Base-by-base conservation (phyloP, 2,888 invertebrate species). In the Endotricha flammealis region DNA sequence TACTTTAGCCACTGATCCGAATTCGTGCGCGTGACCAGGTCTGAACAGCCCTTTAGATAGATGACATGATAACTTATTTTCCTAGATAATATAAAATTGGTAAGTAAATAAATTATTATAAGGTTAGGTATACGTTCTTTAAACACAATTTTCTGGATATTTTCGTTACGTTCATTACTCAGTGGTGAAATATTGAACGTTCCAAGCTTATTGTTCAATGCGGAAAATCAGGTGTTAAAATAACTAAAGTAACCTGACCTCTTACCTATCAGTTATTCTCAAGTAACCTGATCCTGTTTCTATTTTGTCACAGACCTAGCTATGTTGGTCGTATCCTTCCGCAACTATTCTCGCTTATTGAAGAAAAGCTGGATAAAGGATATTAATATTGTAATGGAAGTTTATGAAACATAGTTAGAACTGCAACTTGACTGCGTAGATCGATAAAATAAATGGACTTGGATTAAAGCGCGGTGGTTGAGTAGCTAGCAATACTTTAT, bases 191-290 rank as follows among this genome's bases (percentile, higher is more conserved):
- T 47, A 44, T 47, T 41, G 44, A 40, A 41, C 34, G 44, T 42
- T 40, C 38, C 27, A 38, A 36, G 42, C 44, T 47, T 47, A 47
- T 44, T 43, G 47, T 44, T 38, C 42, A 41, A 39, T 40, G 47
- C 39, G 39, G 47, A 47, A 47, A 47, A 47, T 47, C 44, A 47
- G 44, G 41, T 41, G 31, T 34, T 36, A 33, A 44, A 34, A 42
- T 33, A 41, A 38, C 47, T 42, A 41, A 3, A 33, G 13, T 20
- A 20, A 9, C 4, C 8, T 25, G 44, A 40, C 12, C 43, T 14
- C 20, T 27, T 29, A 35, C 36, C 38, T 40, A 39, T 32, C 32
- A 28, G 12, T 5, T 3, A 9, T 4, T 11, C 12, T 1, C 12
- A 14, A 16, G 4, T 23, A 20, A 29, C 3, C 10, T 4, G 13